Evolutionary conservation across 2,797 vertebrate genomes (phyloP).

Genomic region (Ctenosaura bakeri): DNA sequence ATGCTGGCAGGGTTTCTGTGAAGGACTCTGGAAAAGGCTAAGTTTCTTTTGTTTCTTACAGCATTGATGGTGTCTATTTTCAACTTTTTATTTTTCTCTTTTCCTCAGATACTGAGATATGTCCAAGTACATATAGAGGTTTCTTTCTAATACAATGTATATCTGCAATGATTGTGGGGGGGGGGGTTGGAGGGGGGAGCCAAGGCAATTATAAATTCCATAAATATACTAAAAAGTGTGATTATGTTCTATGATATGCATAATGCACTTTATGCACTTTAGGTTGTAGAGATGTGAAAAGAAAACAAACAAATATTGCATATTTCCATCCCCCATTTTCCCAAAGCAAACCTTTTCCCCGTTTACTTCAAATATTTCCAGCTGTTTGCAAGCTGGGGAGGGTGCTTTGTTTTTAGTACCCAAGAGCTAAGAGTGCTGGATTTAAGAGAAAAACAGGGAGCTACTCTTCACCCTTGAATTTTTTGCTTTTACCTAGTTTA

Average conservation of each 20-base stretch:
- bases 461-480: no score
- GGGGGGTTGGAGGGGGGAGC: neutral
- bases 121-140: neutral
- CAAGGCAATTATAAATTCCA: constrained; percentile 32
- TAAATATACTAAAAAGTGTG: constrained; percentile 16
- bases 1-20: no score
- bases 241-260: constrained; percentile 30
- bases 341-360: neutral
- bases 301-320: constrained; percentile 9
- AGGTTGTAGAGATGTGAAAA: neutral
- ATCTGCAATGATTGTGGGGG: constrained; percentile 1
- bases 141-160: neutral
- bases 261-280: constrained; percentile 17
- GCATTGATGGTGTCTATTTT: neutral
- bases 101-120: neutral
- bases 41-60: neutral
- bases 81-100: neutral
- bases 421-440: no score
- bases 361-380: neutral
- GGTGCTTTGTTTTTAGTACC: neutral
- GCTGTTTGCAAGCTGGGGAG: neutral
- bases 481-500: no score
- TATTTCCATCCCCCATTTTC: neutral
- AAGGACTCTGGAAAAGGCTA: neutral
- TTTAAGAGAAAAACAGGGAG: neutral